Base-by-base conservation (phyloP, 2,888 invertebrate genomes). In the Polymixis lichenea region DNA sequence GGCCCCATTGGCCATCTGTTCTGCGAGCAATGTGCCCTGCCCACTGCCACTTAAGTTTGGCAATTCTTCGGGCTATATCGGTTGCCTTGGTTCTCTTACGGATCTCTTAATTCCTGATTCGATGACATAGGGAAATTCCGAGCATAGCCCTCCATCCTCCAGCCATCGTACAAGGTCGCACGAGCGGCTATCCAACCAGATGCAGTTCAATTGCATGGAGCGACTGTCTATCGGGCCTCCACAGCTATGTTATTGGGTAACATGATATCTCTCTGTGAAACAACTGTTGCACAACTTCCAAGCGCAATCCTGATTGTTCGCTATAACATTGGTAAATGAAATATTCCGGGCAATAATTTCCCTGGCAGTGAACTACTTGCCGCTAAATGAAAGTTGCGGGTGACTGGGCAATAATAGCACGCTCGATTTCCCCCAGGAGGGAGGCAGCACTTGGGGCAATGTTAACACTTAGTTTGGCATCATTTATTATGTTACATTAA, bases 341-440 rank as follows among this genome's bases (percentile, higher is more conserved):
- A 58, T 69, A 82, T 82, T 61, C 68, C 51, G 46, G n/a, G 32
- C 56, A 82, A 76, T 71, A 80, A 69, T 67, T 74, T 82, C 28
- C 53, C 77, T 32, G 49, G 53, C 76, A 72, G 60, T 65, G 78
- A 71, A 73, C 86, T 83, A 82, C 70, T 85, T 77, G n/a, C 69
- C 82, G 69, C 61, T 70, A 82, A 77, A 86, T 83, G 86, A 73
- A 83, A 65, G 78, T 67, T 1, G 25, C 64, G 83, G 83, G 71
- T 85, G 86, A 82, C 86, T 85, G 83, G 53, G 68, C 83, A 69
- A 83, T 85, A 71, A 43, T 22, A 28, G 2, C 83, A 78, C 83
- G 83, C 83, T 86, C 83, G 86, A 83, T 83, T 86, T 83, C 78
- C 86, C 70, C 22, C 6, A 43, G 49, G 49, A 32, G 68, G 64